phyloP scores from a whole-genome alignment of 2,797 vertebrate species.

The Serranus cabrilla region DNA sequence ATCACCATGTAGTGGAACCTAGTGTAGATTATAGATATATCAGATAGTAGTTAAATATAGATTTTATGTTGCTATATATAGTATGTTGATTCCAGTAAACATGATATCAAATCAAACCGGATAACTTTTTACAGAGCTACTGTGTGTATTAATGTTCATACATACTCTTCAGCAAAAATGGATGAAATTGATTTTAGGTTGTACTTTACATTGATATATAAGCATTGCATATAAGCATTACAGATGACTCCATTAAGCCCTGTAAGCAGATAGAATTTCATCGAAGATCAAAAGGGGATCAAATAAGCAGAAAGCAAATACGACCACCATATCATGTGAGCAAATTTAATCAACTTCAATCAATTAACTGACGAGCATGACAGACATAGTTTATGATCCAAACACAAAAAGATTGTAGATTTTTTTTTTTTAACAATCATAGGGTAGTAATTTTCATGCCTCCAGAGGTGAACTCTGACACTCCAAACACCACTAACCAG shows the following conservation, averaged over 20 bases:
- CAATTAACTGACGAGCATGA: background rate
- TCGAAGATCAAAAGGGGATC: conserved; percentile 7
- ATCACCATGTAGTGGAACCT: background rate
- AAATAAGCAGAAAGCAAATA: conserved; percentile 10
- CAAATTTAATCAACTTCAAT: conserved; percentile 37
- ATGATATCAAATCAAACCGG: background rate
- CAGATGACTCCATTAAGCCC: background rate
- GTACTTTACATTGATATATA: background rate
- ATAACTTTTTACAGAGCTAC: background rate
- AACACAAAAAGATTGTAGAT: background rate
- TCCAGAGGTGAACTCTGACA: conserved; percentile 39
- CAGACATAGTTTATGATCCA: conserved; percentile 5
- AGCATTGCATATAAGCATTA: background rate
- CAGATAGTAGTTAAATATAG: background rate
- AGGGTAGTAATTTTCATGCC: conserved; percentile 24
- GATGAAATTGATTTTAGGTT: conserved; percentile 5
- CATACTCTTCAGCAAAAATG: background rate
- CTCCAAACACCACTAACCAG: conserved; percentile 33
- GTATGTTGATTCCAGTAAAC: background rate
- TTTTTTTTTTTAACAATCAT: conserved; percentile 12
- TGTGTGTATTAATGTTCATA: background rate
- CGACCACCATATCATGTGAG: conserved; percentile 19
- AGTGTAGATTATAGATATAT: background rate
- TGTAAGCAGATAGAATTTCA: background rate
- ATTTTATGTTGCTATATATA: background rate